phyloP scores from a whole-genome alignment of 2,888 invertebrate genomes.

The Trachelus troglodyta region DNA sequence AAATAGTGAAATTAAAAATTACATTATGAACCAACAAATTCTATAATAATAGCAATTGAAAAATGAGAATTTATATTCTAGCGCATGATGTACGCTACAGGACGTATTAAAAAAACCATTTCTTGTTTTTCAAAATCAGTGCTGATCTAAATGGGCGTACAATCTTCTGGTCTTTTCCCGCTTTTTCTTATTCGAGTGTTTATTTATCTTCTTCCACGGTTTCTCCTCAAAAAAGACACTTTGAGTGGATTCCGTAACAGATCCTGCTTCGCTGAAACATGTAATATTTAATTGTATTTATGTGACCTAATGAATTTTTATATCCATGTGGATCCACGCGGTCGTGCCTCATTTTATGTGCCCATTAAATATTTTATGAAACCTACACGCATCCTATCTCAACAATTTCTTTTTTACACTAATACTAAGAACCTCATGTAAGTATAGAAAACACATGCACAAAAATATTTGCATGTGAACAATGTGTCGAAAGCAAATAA shows the following conservation, averaged over 20 bases:
- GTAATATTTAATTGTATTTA: constrained; percentile 11
- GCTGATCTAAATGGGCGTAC: constrained; percentile 86
- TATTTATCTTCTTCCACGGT: constrained; percentile 85
- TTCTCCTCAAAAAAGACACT: constrained; percentile 65
- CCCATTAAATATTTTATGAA: too few relatives aligned
- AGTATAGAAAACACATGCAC: background rate
- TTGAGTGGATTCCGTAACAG: constrained; percentile 40
- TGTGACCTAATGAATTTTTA: background rate
- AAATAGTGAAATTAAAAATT: constrained; percentile 1
- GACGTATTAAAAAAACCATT: too few relatives aligned
- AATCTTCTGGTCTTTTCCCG: constrained; percentile 90
- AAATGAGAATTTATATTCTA: too few relatives aligned
- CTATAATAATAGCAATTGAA: too few relatives aligned
- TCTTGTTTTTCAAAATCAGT: constrained; percentile 64
- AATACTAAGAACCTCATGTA: background rate
- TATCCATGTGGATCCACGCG: constrained; percentile 5
- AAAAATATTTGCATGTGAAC: too few relatives aligned
- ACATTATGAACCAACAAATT: background rate
- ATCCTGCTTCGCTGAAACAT: constrained; percentile 32
- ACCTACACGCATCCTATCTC: too few relatives aligned
- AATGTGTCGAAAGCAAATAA: too few relatives aligned
- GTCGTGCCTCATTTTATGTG: too few relatives aligned
- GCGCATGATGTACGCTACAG: too few relatives aligned
- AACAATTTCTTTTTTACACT: background rate
- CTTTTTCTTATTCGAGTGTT: constrained; percentile 89